Percentiles rank a stretch among this genome's conserved stretches.
phyloP scores from a whole-genome alignment of 2,113 vertebrate species.

The Catharus minimus region DNA sequence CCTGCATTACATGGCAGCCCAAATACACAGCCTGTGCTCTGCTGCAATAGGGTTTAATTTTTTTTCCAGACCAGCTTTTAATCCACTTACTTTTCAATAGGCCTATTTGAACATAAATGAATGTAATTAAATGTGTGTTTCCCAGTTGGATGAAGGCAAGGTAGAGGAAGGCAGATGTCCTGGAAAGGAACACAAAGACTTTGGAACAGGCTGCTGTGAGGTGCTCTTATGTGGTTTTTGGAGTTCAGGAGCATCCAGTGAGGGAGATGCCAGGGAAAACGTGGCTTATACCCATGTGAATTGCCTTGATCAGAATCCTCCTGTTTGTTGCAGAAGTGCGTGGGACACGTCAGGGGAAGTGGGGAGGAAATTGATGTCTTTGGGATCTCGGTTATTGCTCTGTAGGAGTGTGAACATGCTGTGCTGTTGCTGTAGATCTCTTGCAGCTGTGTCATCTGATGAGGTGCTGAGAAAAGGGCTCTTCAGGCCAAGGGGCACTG shows the following conservation, averaged over 20 bases:
- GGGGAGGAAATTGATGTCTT: background rate
- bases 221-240: background rate
- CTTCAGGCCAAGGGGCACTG: background rate
- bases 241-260: background rate
- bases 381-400: background rate
- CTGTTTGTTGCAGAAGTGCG: background rate
- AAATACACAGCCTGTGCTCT: background rate
- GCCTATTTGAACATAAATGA: slow-evolving; percentile 17
- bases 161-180: background rate
- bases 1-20: background rate
- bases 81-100: slow-evolving; percentile 43
- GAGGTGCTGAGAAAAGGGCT: background rate
- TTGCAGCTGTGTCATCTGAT: background rate
- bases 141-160: background rate
- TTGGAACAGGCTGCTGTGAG: background rate
- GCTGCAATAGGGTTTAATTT: background rate
- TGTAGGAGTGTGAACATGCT: background rate
- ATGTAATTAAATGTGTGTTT: slow-evolving; percentile 28
- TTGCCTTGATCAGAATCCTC: background rate
- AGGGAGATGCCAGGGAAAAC: background rate
- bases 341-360: background rate
- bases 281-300: background rate
- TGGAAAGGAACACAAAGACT: background rate
- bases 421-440: background rate
- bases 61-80: slow-evolving; percentile 35